Percentiles rank a stretch among this genome's conserved stretches.
Conservation (phyloP, 2,888 invertebrate genomes). For the Meliscaeva auricollis region DNA sequence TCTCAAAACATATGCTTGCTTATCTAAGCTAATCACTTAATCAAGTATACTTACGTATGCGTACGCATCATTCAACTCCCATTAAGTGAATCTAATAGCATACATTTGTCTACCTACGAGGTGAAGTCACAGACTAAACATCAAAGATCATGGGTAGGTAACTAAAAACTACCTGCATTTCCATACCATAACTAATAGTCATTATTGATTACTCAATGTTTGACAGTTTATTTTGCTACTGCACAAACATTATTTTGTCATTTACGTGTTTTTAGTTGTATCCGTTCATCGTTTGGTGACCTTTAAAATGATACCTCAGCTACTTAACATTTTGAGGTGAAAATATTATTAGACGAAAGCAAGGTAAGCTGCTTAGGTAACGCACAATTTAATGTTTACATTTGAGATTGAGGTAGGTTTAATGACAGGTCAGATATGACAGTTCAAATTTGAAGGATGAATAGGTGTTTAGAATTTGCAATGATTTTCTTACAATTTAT, state of each 20-base stretch:
- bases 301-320: conserved; percentile 13
- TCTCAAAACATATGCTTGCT: too few relatives aligned
- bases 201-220: conserved; percentile 40
- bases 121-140: conserved; percentile 3
- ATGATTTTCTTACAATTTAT: too few relatives aligned
- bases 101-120: background rate
- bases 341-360: background rate
- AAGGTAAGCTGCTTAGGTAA: background rate
- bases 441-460: background rate
- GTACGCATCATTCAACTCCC: too few relatives aligned
- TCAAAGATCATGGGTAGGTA: conserved; percentile 3
- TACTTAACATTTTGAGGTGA: conserved; percentile 15
- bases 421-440: conserved; percentile 4
- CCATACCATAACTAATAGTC: conserved; percentile 5
- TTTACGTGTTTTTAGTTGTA: background rate
- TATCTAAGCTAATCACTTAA: background rate
- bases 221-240: conserved; percentile 35
- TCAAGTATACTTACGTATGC: background rate
- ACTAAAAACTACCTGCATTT: too few relatives aligned
- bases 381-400: background rate
- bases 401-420: conserved; percentile 3
- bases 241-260: conserved; percentile 38
- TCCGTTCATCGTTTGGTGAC: background rate
- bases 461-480: background rate
- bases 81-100: conserved; percentile 1